Evolutionary conservation across 1,140 invertebrate genomes (phyloP).

Genomic region (Dendrolimus punctatus): DNA sequence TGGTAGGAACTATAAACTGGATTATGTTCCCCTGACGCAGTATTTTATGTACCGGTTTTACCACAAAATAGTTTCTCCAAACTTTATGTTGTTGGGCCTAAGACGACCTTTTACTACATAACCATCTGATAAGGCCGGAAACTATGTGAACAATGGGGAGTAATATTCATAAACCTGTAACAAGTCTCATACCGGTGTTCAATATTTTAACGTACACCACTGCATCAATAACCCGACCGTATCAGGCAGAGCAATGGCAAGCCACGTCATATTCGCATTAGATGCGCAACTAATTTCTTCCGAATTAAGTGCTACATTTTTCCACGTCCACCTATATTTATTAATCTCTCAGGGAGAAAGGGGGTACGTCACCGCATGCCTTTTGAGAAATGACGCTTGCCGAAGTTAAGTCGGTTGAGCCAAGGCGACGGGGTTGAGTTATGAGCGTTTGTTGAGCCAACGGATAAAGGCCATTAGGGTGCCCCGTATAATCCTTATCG

Average conservation of each 20-base stretch:
- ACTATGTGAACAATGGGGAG: too few species aligned
- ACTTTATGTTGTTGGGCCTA: too few species aligned
- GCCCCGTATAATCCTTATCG: conserved; percentile 65
- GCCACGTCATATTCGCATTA: conserved; percentile 10
- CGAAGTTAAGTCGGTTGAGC: conserved; percentile 70
- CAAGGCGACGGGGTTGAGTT: conserved; percentile 56
- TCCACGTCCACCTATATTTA: conserved; percentile 64
- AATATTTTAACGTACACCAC: neutral
- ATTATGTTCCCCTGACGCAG: too few species aligned
- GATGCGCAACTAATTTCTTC: conserved; percentile 52
- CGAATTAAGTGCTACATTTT: conserved; percentile 65
- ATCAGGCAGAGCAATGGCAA: conserved; percentile 5
- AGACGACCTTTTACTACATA: too few species aligned
- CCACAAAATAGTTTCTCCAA: too few species aligned
- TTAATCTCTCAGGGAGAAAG: conserved; percentile 48
- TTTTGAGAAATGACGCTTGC: conserved; percentile 70
- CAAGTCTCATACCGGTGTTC: too few species aligned
- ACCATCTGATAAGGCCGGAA: too few species aligned
- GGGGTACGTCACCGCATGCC: conserved; percentile 59
- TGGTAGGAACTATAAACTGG: too few species aligned
- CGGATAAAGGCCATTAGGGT: conserved; percentile 67
- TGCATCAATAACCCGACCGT: conserved; percentile 7
- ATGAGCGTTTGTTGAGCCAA: conserved; percentile 64
- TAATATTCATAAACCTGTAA: too few species aligned
- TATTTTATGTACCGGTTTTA: too few species aligned